Evolutionary conservation across 1,140 invertebrate genomes (phyloP).

Genomic region (Ceratosolen solmsi): DNA sequence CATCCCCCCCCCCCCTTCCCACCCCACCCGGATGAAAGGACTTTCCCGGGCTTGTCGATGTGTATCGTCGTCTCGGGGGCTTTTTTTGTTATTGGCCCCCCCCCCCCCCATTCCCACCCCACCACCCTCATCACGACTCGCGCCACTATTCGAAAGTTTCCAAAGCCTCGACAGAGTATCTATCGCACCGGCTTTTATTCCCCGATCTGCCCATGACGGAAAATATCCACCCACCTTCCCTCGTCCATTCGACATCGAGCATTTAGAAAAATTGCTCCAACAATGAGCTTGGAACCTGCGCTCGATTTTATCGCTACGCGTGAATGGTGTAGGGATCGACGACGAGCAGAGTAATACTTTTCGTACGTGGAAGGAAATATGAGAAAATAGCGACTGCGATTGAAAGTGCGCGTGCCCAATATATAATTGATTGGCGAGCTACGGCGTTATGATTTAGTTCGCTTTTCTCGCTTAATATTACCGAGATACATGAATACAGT

Average conservation of each 20-base stretch:
- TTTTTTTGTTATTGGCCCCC: not conserved
- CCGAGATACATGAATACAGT: no score
- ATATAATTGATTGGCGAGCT: not conserved
- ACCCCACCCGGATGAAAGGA: slow-evolving; percentile 28
- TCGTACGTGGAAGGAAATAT: not conserved
- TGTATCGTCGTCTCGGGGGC: not conserved
- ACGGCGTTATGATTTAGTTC: not conserved
- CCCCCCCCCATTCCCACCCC: not conserved
- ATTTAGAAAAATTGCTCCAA: no score
- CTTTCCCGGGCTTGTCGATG: slow-evolving; percentile 16
- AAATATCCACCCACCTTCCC: not conserved
- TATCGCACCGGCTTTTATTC: no score
- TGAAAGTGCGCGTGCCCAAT: not conserved
- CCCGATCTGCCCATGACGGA: no score
- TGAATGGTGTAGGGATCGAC: not conserved
- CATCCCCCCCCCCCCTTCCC: no score
- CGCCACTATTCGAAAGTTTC: not conserved
- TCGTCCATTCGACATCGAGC: no score
- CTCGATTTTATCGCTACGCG: no score
- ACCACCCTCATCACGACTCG: no score
- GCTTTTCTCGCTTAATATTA: no score
- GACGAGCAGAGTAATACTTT: not conserved
- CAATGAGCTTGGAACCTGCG: not conserved
- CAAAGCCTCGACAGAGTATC: not conserved
- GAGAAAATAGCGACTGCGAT: not conserved